Conservation (phyloP, 2,113 vertebrate genomes). For the Silurus meridionalis region DNA sequence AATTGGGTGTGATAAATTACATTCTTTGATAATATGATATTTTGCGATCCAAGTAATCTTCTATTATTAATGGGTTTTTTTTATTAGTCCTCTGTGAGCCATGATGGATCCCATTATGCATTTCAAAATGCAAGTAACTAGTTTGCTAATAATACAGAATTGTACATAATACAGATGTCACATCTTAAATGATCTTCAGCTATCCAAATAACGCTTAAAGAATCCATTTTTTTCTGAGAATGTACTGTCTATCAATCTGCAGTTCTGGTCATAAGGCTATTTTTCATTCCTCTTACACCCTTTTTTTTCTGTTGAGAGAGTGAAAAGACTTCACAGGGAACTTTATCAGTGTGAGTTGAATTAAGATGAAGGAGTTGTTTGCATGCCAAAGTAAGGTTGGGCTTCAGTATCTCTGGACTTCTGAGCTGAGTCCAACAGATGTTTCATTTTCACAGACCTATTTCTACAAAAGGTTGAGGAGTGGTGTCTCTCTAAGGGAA, state of each 20-base stretch:
- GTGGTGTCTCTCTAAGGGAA: constrained; percentile 42
- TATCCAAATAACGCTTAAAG: neutral
- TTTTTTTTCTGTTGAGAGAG: neutral
- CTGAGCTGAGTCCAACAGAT: constrained; percentile 42
- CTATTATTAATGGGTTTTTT: neutral
- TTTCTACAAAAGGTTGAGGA: constrained; percentile 47
- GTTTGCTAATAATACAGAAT: neutral
- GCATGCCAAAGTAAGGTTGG: constrained; percentile 50
- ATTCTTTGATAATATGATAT: neutral
- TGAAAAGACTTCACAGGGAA: constrained; percentile 17
- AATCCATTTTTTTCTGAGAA: neutral
- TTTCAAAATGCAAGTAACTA: neutral
- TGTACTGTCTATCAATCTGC: neutral
- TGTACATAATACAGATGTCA: neutral
- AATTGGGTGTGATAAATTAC: neutral
- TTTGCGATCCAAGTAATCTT: neutral
- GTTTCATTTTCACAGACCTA: constrained; percentile 42
- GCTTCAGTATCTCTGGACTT: constrained; percentile 34
- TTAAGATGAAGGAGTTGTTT: constrained; percentile 44
- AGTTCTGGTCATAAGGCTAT: constrained; percentile 1
- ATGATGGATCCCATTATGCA: neutral
- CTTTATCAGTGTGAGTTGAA: constrained; percentile 40
- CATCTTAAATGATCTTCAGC: neutral
- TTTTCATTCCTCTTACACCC: constrained; percentile 12
- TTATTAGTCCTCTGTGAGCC: neutral